These are phyloP conservation scores for Lagorchestes hirsutus DNA, from an alignment of 2,797 vertebrate species.

Conservation along the genomic window DNA sequence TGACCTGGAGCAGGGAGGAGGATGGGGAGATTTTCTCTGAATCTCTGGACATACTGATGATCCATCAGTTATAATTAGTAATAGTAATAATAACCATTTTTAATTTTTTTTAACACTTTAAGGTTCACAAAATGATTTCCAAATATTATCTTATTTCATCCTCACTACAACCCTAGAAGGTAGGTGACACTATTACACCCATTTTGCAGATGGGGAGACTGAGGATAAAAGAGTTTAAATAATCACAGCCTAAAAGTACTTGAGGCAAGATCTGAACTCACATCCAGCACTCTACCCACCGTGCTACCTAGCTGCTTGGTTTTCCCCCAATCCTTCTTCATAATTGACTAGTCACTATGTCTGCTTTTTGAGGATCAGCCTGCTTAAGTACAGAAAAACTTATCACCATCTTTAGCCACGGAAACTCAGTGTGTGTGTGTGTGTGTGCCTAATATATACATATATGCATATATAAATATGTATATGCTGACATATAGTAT, in stretches of 20 bases:
- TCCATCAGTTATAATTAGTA: neutral
- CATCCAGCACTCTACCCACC: neutral
- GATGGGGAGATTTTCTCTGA: neutral
- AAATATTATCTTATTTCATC: neutral
- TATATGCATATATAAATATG: neutral
- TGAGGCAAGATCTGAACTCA: neutral
- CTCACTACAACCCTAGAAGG: neutral
- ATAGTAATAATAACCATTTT: neutral
- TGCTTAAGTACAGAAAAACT: neutral
- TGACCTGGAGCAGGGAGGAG: neutral
- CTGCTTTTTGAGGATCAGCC: neutral
- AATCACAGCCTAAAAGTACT: neutral
- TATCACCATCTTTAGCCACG: neutral
- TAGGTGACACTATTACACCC: neutral
- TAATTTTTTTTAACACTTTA: neutral
- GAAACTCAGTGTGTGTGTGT: neutral
- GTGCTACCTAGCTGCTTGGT: neutral
- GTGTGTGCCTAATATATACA: neutral
- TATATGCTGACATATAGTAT: neutral
- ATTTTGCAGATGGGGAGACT: neutral
- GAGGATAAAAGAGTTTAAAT: neutral
- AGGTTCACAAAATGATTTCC: neutral
- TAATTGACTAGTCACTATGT: neutral
- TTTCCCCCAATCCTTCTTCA: neutral
- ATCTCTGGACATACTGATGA: neutral